Conservation (phyloP, 1,140 invertebrate genomes). For the Drosophila kikkawai region DNA sequence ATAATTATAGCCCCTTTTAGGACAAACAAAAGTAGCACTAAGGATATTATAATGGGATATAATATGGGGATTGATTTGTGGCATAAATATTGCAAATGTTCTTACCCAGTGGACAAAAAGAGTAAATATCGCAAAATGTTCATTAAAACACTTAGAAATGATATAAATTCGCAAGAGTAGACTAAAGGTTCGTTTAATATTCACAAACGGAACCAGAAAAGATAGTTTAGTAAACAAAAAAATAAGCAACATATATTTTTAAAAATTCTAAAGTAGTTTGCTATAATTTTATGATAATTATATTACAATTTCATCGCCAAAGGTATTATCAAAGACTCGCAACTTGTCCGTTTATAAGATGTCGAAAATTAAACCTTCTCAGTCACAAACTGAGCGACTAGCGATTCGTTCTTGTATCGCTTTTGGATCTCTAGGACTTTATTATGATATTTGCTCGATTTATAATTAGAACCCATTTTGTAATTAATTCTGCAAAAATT, state of each 20-base stretch:
- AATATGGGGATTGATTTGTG: background rate
- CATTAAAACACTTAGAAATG: background rate
- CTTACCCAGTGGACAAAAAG: background rate
- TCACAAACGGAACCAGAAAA: background rate
- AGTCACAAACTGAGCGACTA: too few relatives aligned
- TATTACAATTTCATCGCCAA: background rate
- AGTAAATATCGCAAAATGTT: background rate
- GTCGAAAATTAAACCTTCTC: too few relatives aligned
- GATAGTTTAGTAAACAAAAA: background rate
- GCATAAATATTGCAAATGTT: background rate
- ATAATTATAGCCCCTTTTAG: constrained; percentile 19
- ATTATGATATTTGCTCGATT: too few relatives aligned
- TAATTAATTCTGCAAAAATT: too few relatives aligned
- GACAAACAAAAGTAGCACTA: background rate
- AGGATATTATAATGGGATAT: background rate
- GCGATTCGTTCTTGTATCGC: too few relatives aligned
- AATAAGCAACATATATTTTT: too few relatives aligned
- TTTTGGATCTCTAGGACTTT: too few relatives aligned
- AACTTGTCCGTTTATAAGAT: too few relatives aligned
- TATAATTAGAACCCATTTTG: too few relatives aligned
- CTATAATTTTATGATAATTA: background rate
- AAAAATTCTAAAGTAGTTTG: too few relatives aligned
- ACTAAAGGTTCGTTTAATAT: background rate
- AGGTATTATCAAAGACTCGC: background rate
- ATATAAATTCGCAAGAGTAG: background rate